phyloP scores from a whole-genome alignment of 2,797 vertebrate species.

The Cynopterus sphinx region DNA sequence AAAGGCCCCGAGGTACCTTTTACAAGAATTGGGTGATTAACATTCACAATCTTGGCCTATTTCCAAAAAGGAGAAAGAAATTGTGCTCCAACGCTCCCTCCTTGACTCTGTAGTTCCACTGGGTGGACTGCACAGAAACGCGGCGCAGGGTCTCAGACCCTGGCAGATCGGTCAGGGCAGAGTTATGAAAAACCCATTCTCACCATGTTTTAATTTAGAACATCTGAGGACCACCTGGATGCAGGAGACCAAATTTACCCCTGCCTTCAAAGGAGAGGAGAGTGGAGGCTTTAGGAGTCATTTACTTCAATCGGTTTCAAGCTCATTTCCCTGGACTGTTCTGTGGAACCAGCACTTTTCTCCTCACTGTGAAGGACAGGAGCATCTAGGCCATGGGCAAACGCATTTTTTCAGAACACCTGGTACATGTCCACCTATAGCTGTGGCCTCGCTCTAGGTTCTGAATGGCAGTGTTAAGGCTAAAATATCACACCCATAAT shows the following conservation, averaged over 20 bases:
- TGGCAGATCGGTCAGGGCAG: not conserved
- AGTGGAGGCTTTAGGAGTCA: constrained; percentile 16
- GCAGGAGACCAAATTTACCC: constrained; percentile 33
- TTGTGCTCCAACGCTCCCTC: not conserved
- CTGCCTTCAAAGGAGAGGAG: constrained; percentile 64
- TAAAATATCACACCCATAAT: not conserved
- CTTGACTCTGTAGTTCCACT: not conserved
- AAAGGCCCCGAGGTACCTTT: constrained; percentile 59
- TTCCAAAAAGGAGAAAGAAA: constrained; percentile 52
- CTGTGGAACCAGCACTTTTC: not conserved
- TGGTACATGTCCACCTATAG: not conserved
- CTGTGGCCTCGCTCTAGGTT: not conserved
- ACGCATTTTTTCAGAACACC: not conserved
- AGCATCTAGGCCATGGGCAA: not conserved
- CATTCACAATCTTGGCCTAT: constrained; percentile 57
- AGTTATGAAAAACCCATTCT: constrained; percentile 35
- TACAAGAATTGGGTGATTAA: constrained; percentile 72
- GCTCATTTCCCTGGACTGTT: constrained; percentile 28
- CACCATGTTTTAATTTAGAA: constrained; percentile 47
- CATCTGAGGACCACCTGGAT: constrained; percentile 73
- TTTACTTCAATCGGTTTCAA: constrained; percentile 52
- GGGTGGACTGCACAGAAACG: not conserved
- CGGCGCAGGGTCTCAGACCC: not conserved
- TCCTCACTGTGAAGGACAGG: not conserved
- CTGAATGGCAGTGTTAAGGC: not conserved